Base-by-base conservation (phyloP, 2,888 invertebrate genomes). In the Drosophila phalerata region DNA sequence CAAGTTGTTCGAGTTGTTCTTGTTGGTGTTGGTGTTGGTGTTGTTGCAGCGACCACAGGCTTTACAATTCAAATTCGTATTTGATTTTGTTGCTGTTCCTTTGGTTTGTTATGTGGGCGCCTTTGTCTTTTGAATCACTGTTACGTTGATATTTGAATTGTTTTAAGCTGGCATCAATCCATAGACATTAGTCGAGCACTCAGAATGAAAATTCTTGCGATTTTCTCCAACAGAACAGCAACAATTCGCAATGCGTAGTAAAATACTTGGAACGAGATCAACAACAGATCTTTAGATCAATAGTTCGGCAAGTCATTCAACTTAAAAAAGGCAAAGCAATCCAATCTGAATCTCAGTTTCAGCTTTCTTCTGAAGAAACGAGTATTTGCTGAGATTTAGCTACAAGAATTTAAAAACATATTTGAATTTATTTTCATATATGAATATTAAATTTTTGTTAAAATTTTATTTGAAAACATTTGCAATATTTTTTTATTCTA, bases 11-110 rank as follows among this genome's bases (percentile, higher is more conserved):
- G 6, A 19, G 53, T 42, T 40, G 61, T 11, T 19, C 9, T 2
- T 8, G 42, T 11, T 13, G 56, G 69, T 61, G 42, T 19, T 19
- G 15, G 11, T 19, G 40, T 19, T 42, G 40, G 9, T 40, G 60
- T 69, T 70, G 48, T 42, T 82, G 45, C 40, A 58, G 56, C 56
- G 22, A 60, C 48, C 47, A 64, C 62, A 45, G 73, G 64, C 68
- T 78, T 82, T 88, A 77, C 82, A 83, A 82, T 87, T 87, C 88
- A 87, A 87, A 83, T 83, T 86, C 60, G 57, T 71, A 80, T 81
- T 85, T 82, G 73, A 85, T 70, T 84, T 85, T 62, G 17, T 47
- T 51, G 13, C 42, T 38, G 13, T n/a, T 56, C 2, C 28, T 10
- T 42, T 51, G 8, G 13, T 15, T 30, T 60, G 68, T 65, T 68